Evolutionary conservation across 2,113 vertebrate genomes (phyloP), one percentile per base, ranked within the genome.

Genomic region (Rhea pennata): DNA sequence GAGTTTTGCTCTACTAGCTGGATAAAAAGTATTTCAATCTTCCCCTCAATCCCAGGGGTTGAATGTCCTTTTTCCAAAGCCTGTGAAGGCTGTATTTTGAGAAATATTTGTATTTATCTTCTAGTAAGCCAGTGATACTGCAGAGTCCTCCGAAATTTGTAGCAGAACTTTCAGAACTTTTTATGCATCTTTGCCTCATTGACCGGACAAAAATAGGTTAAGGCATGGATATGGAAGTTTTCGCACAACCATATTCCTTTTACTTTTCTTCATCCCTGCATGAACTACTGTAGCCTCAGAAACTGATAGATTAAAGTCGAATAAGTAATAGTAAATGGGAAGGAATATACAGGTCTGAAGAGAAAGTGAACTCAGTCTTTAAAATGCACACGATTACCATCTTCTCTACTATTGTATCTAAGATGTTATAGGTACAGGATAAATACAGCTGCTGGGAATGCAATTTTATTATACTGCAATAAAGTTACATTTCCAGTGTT

Each of bases 161-260:
- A 73, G 10, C 8, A 61, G 26, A n/a, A 14, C 21, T 71, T 79
- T 24, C 71, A 93, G 42, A 85, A 72, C 15, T 21, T 46, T 69
- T 58, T 36, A 42, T 3, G 10, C 9, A 42, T 21, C 39, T 80
- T 50, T 76, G 42, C 67, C 31, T 76, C 53, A 16, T 5, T 62
- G 23, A 77, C 6, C 31, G 79, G 22, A 64, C 16, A 67, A 66
- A 2, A 90, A 5, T 8, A 82, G 67, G 5, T 16, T 61, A 5
- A 61, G 58, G 22, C 36, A 67, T 0, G 3, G 0, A 1, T 19
- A 16, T 0, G 7, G 64, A 23, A 65, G 24, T 2, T 74, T 54
- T n/a, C n/a, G n/a, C 19, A 95, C 88, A 93, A 56, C 5, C 23
- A 84, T 15, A 53, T 4, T 5, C 4, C 6, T 48, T 78, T 62